Evolutionary conservation across 2,797 vertebrate genomes (phyloP).

Genomic region (Artibeus lituratus): DNA sequence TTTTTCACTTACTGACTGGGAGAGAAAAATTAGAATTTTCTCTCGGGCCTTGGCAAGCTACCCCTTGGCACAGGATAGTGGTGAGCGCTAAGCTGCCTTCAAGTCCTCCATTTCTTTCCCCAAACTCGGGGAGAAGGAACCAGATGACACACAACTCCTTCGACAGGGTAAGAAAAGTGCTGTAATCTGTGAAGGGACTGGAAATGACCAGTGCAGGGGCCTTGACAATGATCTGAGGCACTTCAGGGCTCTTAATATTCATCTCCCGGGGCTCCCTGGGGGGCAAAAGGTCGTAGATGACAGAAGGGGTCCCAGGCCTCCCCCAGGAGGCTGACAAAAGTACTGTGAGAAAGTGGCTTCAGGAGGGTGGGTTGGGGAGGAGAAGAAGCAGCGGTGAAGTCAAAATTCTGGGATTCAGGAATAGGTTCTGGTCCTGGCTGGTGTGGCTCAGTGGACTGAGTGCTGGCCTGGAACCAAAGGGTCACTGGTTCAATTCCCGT

Average conservation of each 20-base stretch:
- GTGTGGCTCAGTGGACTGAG: too few species aligned
- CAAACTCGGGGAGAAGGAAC: background rate
- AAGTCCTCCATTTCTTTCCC: background rate
- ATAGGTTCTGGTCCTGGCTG: background rate
- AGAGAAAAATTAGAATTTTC: background rate
- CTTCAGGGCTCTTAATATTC: background rate
- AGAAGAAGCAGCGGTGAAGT: background rate
- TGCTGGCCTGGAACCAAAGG: too few species aligned
- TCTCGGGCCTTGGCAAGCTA: background rate
- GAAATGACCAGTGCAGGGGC: background rate
- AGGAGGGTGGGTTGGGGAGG: too few species aligned
- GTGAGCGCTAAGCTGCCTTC: background rate
- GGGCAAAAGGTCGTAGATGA: background rate
- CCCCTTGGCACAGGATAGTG: background rate
- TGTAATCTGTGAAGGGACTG: background rate
- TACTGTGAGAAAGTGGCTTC: too few species aligned
- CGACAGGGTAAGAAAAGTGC: background rate
- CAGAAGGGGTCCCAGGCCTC: background rate
- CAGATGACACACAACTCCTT: background rate
- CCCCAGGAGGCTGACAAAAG: background rate
- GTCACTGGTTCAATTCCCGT: too few species aligned
- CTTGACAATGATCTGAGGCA: background rate
- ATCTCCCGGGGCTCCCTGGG: background rate
- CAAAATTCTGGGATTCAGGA: background rate
- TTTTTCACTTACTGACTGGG: background rate